Evolutionary conservation across 2,888 invertebrate species (phyloP).

Genomic region (Hoplodrina ambigua): DNA sequence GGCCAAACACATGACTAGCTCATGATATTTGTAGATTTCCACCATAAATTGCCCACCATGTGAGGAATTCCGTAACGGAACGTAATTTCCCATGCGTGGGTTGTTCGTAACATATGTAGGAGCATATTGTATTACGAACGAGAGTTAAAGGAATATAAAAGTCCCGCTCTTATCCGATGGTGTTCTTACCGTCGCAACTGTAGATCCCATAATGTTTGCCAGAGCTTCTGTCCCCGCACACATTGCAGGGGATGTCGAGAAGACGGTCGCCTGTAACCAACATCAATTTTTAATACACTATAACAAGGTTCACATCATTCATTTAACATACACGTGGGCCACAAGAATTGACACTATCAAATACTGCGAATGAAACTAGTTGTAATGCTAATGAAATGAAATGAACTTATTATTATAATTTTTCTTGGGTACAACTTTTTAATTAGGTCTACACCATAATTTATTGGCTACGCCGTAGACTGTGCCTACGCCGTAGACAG

Average conservation of each 20-base stretch:
- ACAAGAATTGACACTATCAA: not conserved
- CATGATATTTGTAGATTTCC: no score
- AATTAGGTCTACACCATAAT: not conserved
- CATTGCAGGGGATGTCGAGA: constrained; percentile 99
- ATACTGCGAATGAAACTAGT: not conserved
- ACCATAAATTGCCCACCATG: no score
- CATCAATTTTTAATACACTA: not conserved
- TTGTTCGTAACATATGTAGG: no score
- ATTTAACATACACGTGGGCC: no score
- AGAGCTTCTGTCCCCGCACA: constrained; percentile 99
- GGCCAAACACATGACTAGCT: no score
- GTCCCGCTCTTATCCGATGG: no score
- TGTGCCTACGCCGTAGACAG: not conserved
- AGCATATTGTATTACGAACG: not conserved
- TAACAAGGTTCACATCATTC: not conserved
- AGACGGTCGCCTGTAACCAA: constrained; percentile 96
- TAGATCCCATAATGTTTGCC: constrained; percentile 99
- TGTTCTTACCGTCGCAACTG: constrained; percentile 98
- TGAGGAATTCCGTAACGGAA: no score
- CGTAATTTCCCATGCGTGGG: no score
- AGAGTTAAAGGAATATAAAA: not conserved
- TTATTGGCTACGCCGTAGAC: constrained; percentile 2
- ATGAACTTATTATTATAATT: no score
- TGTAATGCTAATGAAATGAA: no score
- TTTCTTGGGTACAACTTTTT: no score